Evolutionary conservation across 2,888 invertebrate species (phyloP), one percentile per base, ranked within the genome.

Genomic region (Drosophila putrida): DNA sequence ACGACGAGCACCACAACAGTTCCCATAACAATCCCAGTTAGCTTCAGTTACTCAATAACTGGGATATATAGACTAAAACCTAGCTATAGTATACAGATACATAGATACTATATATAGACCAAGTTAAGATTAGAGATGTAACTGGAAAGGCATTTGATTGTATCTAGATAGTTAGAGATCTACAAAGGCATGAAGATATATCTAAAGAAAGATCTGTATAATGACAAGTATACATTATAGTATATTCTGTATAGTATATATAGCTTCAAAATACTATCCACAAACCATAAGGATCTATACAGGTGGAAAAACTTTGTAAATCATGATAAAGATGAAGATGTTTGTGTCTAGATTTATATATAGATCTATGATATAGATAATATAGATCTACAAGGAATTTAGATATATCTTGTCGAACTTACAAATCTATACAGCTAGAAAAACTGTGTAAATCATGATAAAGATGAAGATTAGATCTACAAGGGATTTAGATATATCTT

Each of bases 21-120:
- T 36, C 50, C 49, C 58, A 41, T 11, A 64, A 73, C 53, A 63
- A 80, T 80, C 71, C 84, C 71, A 83, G 84, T 62, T 83, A 83
- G 67, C 31, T 6, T 31, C 6, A 31, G 2, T 0, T 31, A 9
- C 31, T 1, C 31, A 28, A 5, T 28, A 28, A 1, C 13, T 49
- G 20, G 36, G 39, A 59, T 36, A 28, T 39, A 71, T 43, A 31
- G 31, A 57, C 49, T 51, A 46, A 41, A 61, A 8, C 35, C 33
- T 38, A 8, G 28, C 33, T 38, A 25, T 39, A 65, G 33, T 39
- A n/a, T 10, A 15, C 41, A 64, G 11, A 28, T 20, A 43, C 5
- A 25, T 46, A 54, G 10, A 25, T 25, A n/a, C n/a, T n/a, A n/a
- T n/a, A n/a, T 20, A n/a, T 53, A 53, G 49, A 25, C 33, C 33